Percentiles rank a stretch among this genome's conserved stretches.
Evolutionary conservation across 2,797 vertebrate genomes (phyloP).

Genomic region (Diglossa cyanea): DNA sequence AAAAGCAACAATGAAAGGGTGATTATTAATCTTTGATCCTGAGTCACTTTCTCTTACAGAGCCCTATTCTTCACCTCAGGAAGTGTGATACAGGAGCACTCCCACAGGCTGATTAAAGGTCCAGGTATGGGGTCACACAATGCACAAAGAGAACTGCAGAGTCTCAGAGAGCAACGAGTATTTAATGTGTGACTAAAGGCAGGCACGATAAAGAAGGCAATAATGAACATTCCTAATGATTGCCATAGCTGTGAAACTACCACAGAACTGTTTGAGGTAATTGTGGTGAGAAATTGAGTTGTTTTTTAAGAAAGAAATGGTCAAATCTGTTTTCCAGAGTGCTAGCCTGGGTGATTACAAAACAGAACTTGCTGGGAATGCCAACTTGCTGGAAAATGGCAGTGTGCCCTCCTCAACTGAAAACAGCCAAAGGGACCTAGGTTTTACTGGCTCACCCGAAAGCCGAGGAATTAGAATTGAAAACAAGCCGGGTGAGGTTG

Average conservation of each 20-base stretch:
- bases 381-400: slow-evolving; percentile 22
- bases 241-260: background rate
- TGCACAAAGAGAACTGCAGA: slow-evolving; percentile 1
- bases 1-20: slow-evolving; percentile 18
- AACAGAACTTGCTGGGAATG: slow-evolving; percentile 26
- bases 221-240: slow-evolving; percentile 23
- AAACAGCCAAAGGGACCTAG: background rate
- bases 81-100: slow-evolving; percentile 36
- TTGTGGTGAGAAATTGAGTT: background rate
- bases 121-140: slow-evolving; percentile 54
- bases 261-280: background rate
- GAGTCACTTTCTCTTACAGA: slow-evolving; percentile 58
- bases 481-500: background rate
- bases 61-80: slow-evolving; percentile 57
- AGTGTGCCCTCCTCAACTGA: background rate
- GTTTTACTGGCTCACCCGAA: background rate
- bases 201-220: background rate
- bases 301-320: slow-evolving; percentile 35
- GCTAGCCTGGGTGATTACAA: slow-evolving; percentile 8
- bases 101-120: slow-evolving; percentile 66
- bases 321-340: slow-evolving; percentile 20
- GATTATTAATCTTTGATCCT: slow-evolving; percentile 68
- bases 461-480: background rate
- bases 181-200: slow-evolving; percentile 29
- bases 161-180: background rate